These are phyloP conservation scores for Oreochromis grahami DNA, from an alignment of 2,797 vertebrate genomes.

Conservation along the genomic window DNA sequence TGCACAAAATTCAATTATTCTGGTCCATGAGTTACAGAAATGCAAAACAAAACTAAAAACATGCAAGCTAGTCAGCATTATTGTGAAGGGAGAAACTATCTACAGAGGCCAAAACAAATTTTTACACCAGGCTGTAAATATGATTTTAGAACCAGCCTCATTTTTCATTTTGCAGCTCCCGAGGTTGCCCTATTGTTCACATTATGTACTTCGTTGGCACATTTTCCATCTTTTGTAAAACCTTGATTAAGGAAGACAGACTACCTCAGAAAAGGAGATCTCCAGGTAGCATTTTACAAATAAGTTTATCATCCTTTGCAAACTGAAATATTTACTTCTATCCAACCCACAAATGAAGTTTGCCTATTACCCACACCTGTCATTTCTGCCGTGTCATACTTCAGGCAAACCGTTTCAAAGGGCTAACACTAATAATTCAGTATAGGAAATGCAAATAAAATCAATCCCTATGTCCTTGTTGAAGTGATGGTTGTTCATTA, in stretches of 20 bases:
- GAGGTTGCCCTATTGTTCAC: neutral
- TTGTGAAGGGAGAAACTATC: neutral
- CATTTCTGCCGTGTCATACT: conserved; percentile 26
- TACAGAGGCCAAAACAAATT: neutral
- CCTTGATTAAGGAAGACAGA: neutral
- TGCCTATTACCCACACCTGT: conserved; percentile 16
- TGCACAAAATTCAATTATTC: fast-evolving
- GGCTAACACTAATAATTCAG: conserved; percentile 42
- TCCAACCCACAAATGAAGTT: neutral
- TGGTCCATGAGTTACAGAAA: neutral
- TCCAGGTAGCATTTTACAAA: neutral
- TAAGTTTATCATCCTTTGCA: neutral
- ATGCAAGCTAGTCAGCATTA: neutral
- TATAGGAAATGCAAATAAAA: conserved; percentile 53
- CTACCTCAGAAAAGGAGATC: neutral
- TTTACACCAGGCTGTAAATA: neutral
- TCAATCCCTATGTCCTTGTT: conserved; percentile 54
- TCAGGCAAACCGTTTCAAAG: conserved; percentile 33
- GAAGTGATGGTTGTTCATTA: conserved; percentile 57
- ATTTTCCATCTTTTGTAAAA: neutral
- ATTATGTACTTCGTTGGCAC: neutral
- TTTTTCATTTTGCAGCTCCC: neutral
- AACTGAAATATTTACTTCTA: neutral
- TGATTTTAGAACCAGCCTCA: neutral
- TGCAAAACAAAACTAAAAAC: neutral